Evolutionary conservation across 2,888 invertebrate species (phyloP).

Genomic region (Griposia aprilina): DNA sequence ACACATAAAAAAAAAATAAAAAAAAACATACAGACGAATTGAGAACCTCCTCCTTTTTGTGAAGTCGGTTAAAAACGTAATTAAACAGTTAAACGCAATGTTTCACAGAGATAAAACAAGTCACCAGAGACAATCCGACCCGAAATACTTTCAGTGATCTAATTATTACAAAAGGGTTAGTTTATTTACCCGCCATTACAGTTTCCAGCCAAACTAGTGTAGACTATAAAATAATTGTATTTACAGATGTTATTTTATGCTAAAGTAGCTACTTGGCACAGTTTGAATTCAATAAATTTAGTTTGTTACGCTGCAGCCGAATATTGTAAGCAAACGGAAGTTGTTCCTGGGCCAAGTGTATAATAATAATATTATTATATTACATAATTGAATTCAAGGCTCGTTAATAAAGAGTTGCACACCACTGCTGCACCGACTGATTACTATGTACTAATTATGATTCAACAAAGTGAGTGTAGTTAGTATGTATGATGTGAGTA

Average conservation of each 20-base stretch:
- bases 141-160: not conserved
- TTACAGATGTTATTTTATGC: conserved; percentile 23
- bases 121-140: not conserved
- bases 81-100: not conserved
- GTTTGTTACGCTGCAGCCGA: conserved; percentile 14
- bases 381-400: conserved; percentile 9
- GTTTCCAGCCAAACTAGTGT: conserved; percentile 10
- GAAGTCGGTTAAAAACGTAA: no score
- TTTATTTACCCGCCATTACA: not conserved
- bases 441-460: not conserved
- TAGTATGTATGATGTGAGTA: not conserved
- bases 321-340: conserved; percentile 29
- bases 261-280: conserved; percentile 37
- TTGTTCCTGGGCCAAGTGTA: conserved; percentile 22
- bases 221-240: conserved; percentile 16
- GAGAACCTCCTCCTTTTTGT: no score
- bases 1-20: no score
- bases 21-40: no score
- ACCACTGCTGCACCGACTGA: not conserved
- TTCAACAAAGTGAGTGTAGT: not conserved
- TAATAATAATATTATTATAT: conserved; percentile 21
- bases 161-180: conserved; percentile 26
- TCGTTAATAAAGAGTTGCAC: conserved; percentile 21
- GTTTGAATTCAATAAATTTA: conserved; percentile 35
- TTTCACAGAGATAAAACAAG: not conserved